Evolutionary conservation across 2,888 invertebrate species (phyloP).

Genomic region (Bhutanitis thaidina): DNA sequence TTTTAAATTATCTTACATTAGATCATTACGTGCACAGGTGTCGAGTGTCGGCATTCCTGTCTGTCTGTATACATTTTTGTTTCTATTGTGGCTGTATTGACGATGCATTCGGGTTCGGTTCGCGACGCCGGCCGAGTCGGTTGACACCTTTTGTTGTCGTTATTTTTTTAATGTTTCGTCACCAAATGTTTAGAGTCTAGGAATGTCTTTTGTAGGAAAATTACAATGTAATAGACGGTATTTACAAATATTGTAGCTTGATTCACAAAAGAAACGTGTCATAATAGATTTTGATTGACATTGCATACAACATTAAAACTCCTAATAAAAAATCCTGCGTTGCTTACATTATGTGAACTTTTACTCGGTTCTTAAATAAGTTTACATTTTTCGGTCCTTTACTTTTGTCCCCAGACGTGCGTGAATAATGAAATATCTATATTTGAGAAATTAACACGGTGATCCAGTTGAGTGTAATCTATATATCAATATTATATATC

Average conservation of each 20-base stretch:
- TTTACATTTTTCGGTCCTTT: too few relatives aligned
- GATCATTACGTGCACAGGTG: conserved; percentile 32
- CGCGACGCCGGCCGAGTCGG: background rate
- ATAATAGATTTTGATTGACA: background rate
- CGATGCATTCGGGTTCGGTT: background rate
- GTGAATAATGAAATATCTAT: too few relatives aligned
- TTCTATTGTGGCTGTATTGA: conserved; percentile 4
- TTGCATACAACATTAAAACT: background rate
- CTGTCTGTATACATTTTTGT: conserved; percentile 21
- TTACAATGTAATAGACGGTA: background rate
- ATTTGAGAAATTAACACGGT: too few relatives aligned
- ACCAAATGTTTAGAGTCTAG: background rate
- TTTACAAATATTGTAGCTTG: conserved; percentile 2
- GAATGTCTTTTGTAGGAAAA: conserved; percentile 4
- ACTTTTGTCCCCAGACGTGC: too few relatives aligned
- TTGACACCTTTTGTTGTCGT: conserved; percentile 19
- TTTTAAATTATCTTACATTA: background rate
- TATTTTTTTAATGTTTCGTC: conserved; percentile 16
- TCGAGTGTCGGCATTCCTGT: conserved; percentile 37
- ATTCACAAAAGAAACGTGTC: background rate
- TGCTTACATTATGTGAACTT: background rate
- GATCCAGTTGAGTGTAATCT: too few relatives aligned
- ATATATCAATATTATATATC: too few relatives aligned
- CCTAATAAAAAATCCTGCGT: background rate
- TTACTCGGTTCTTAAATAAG: background rate